phyloP scores from a whole-genome alignment of 2,797 vertebrate species.

The Gephyroberyx darwinii region DNA sequence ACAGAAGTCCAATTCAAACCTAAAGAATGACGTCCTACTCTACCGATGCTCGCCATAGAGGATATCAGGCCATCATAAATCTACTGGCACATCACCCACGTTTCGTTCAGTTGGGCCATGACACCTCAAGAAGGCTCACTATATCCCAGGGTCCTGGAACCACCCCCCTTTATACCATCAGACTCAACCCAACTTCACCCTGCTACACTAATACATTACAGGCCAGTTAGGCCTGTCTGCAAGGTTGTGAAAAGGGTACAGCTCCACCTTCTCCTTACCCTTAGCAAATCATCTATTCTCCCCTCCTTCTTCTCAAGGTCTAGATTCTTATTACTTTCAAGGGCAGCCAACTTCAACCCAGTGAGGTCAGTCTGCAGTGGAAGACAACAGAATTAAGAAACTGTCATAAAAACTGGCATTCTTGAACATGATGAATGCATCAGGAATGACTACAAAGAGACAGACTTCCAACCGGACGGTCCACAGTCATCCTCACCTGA shows the following conservation, averaged over 20 bases:
- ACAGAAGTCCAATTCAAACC: too few relatives aligned
- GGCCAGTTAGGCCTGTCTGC: neutral
- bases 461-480: too few relatives aligned
- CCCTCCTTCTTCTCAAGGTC: slow-evolving; percentile 99
- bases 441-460: neutral
- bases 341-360: slow-evolving; percentile 94
- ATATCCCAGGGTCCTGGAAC: too few relatives aligned
- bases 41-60: too few relatives aligned
- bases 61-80: too few relatives aligned
- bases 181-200: too few relatives aligned
- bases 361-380: slow-evolving; percentile 93
- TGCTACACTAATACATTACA: neutral
- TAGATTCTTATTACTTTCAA: slow-evolving; percentile 99
- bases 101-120: too few relatives aligned
- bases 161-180: too few relatives aligned
- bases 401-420: neutral
- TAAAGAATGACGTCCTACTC: too few relatives aligned
- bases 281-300: slow-evolving; percentile 97
- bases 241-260: neutral
- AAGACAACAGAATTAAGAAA: slow-evolving; percentile 17
- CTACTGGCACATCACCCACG: too few relatives aligned
- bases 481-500: slow-evolving; percentile 84
- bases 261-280: slow-evolving; percentile 83
- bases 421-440: neutral
- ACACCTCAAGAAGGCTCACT: too few relatives aligned